These are phyloP conservation scores for Aselliscus stoliczkanus DNA, from an alignment of 2,797 vertebrate species.

Conservation along the genomic window DNA sequence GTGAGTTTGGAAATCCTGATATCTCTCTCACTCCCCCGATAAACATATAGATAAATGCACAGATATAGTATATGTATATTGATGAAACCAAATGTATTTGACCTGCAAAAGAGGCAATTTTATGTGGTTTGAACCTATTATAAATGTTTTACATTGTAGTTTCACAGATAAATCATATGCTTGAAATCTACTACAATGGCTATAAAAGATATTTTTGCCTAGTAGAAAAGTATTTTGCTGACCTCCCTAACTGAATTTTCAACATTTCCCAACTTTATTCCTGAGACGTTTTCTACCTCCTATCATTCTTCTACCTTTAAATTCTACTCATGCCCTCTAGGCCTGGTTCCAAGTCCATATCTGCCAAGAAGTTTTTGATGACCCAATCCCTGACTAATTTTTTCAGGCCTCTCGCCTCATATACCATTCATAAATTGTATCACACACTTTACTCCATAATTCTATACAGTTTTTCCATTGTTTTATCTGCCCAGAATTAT, in stretches of 20 bases:
- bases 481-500: not conserved
- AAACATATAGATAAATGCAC: not conserved
- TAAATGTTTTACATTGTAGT: not conserved
- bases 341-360: not conserved
- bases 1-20: not conserved
- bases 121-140: not conserved
- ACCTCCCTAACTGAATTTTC: not conserved
- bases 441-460: not conserved
- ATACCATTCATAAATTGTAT: not conserved
- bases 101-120: not conserved
- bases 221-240: not conserved
- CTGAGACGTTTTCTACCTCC: not conserved
- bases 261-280: not conserved
- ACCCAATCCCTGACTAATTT: not conserved
- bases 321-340: not conserved
- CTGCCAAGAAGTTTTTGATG: not conserved
- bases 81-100: not conserved
- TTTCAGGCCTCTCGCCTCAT: not conserved
- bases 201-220: not conserved
- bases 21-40: not conserved
- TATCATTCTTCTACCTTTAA: not conserved
- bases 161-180: not conserved
- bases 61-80: not conserved
- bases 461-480: not conserved
- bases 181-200: not conserved